A percentile compares a stretch with the other conserved stretches of the same genome.
phyloP scores from a whole-genome alignment of 2,888 invertebrate genomes.

The Pharmacophagus antenor region DNA sequence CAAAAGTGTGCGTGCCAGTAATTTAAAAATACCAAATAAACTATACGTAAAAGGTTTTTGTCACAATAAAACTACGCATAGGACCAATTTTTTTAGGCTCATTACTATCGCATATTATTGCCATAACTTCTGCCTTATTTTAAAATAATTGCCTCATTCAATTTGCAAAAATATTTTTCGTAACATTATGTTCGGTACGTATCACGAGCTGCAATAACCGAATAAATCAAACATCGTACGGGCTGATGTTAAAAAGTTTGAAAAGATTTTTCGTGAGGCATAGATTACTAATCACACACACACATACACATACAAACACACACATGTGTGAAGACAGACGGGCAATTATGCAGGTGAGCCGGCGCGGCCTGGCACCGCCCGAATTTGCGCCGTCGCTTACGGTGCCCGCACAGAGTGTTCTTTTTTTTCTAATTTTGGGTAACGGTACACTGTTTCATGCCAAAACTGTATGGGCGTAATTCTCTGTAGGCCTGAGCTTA shows the following conservation, averaged over 20 bases:
- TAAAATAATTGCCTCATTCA: too few species aligned
- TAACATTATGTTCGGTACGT: conserved; percentile 1
- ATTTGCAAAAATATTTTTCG: background rate
- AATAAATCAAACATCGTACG: conserved; percentile 29
- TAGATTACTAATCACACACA: conserved; percentile 53
- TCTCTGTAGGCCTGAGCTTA: too few species aligned
- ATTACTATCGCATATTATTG: too few species aligned
- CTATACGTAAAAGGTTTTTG: too few species aligned
- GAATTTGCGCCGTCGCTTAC: conserved; percentile 65
- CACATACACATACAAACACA: conserved; percentile 60
- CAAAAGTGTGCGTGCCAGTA: too few species aligned
- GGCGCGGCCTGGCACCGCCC: conserved; percentile 72
- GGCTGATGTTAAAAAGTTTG: conserved; percentile 38
- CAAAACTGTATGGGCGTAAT: too few species aligned
- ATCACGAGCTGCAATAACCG: conserved; percentile 20
- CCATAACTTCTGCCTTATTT: too few species aligned
- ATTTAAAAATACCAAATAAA: too few species aligned
- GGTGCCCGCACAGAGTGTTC: conserved; percentile 48
- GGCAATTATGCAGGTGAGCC: conserved; percentile 70
- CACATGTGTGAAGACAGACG: conserved; percentile 64
- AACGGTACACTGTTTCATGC: too few species aligned
- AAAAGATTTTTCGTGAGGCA: conserved; percentile 36
- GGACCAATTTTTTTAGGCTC: too few species aligned
- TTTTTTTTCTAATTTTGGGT: conserved; percentile 31
- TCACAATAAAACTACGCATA: too few species aligned